Evolutionary conservation across 1,140 invertebrate genomes (phyloP).

Genomic region (Nomia melanderi): DNA sequence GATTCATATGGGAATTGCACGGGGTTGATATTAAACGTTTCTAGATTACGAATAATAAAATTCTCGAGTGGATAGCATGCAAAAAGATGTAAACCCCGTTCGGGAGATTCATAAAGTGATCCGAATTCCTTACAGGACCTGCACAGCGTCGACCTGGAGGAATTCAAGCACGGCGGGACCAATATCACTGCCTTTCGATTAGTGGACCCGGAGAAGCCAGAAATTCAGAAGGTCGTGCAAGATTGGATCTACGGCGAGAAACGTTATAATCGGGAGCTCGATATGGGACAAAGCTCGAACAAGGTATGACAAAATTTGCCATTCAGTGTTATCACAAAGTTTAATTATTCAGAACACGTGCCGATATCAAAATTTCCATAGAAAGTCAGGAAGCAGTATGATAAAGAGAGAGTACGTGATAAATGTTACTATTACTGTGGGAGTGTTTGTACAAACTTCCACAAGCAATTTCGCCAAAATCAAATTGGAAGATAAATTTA

Average conservation of each 20-base stretch:
- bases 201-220: slow-evolving; percentile 88
- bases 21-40: slow-evolving; percentile 22
- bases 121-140: slow-evolving; percentile 85
- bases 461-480: too few relatives aligned
- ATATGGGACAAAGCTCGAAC: slow-evolving; percentile 82
- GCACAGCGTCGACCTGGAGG: slow-evolving; percentile 93
- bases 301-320: slow-evolving; percentile 78
- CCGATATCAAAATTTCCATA: neutral
- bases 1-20: neutral
- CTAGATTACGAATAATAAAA: slow-evolving; percentile 19
- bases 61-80: slow-evolving; percentile 2
- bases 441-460: too few relatives aligned
- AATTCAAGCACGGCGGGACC: slow-evolving; percentile 96
- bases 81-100: slow-evolving; percentile 14
- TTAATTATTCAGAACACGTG: neutral
- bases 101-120: slow-evolving; percentile 46
- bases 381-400: too few relatives aligned
- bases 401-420: too few relatives aligned
- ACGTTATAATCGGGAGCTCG: slow-evolving; percentile 84
- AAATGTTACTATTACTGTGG: too few relatives aligned
- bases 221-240: slow-evolving; percentile 88
- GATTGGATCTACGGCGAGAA: slow-evolving; percentile 88
- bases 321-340: too few relatives aligned
- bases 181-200: slow-evolving; percentile 95
- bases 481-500: too few relatives aligned